Conservation (phyloP, 2,797 vertebrate genomes). For the Myoxocephalus aenaeus region DNA sequence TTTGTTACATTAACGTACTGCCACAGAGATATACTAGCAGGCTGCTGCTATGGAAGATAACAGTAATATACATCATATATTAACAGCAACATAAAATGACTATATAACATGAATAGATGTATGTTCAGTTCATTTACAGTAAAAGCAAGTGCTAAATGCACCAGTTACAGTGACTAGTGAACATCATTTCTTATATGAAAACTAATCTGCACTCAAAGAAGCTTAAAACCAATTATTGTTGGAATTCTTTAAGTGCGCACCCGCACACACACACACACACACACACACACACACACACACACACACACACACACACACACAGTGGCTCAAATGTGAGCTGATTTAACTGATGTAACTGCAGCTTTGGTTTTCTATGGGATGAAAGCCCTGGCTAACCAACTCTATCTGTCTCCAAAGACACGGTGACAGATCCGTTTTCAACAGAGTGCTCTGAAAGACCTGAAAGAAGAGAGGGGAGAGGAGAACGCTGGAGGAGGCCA, state of each 20-base stretch:
- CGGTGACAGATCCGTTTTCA: conserved; percentile 77
- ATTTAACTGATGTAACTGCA: conserved; percentile 68
- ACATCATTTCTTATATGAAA: neutral
- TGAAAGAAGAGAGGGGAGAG: conserved; percentile 40
- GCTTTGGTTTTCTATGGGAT: conserved; percentile 71
- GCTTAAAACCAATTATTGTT: neutral
- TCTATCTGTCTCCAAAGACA: conserved; percentile 74
- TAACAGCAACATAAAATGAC: neutral
- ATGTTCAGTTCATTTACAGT: neutral
- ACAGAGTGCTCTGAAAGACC: conserved; percentile 58
- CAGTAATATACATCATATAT: neutral
- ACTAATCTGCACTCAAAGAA: neutral
- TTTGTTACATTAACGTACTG: neutral
- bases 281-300: conserved; percentile 19
- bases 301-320: conserved; percentile 7
- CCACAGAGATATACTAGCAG: neutral
- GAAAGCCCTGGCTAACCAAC: conserved; percentile 76
- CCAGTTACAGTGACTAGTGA: neutral
- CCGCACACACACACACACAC: conserved; percentile 16
- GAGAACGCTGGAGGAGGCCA: conserved; percentile 28
- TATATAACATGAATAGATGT: neutral
- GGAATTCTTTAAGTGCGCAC: neutral
- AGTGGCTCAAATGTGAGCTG: conserved; percentile 51
- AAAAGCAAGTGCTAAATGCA: neutral
- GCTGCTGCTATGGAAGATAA: neutral